Base-by-base conservation (phyloP, 92 coral and sea anemone species). In the Diadumene lineata region DNA sequence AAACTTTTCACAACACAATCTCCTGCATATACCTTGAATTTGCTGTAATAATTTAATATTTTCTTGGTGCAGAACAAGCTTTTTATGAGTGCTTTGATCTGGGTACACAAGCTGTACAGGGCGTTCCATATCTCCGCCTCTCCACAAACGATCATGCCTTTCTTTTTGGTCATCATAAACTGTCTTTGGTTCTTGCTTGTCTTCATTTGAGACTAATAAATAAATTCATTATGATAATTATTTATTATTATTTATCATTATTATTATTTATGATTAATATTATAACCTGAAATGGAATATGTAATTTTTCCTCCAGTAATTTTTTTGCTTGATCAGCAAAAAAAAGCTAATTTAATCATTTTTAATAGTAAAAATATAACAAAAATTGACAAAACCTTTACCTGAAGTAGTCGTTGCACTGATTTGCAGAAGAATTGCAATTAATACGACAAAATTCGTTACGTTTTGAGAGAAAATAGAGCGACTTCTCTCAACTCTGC, bases 71-170 rank as follows among this genome's bases (percentile, higher is more conserved):
- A 85, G 73, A 57, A 80, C 72, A 21, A 85, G 70, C 67, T 85
- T 68, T 57, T 80, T 85, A 72, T 85, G 89, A 50, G 89, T 65
- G 22, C 44, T 17, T 26, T 79, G 60, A 31, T 85, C 89, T 21
- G 89, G 89, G 43, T 78, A 74, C 58, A 85, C 86, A 43, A 85
- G 71, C 31, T 85, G 89, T 23, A 85, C 77, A n/a, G 89, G 85
- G 11, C 57, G 74, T 34, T 85, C 89, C 44, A 72, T 73, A 43
- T 79, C 51, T 18, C 33, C 78, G 60, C 32, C 34, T 31, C 65
- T 32, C 70, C 73, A 70, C 29, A 33, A 50, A 53, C 29, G 34
- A 16, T 29, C 13, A 22, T 51, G 10, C 53, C 7, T 22, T 21
- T 73, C 33, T 56, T 21, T 34, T 25, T 29, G 25, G 24, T 51